Evolutionary conservation across 2,113 vertebrate genomes (phyloP).

Genomic region (Mastomys coucha): DNA sequence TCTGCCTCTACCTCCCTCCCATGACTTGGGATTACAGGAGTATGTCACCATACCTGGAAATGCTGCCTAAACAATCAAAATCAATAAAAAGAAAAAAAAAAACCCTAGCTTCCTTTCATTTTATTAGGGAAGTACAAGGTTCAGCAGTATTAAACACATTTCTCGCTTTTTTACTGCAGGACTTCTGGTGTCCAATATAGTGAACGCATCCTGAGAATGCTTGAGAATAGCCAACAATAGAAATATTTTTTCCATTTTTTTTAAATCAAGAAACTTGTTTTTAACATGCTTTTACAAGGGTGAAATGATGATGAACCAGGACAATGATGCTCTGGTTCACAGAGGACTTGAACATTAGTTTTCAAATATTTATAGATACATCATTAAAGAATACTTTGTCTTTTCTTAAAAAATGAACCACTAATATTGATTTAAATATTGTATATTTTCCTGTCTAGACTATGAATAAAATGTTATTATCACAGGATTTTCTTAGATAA

Average conservation of each 20-base stretch:
- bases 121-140: background rate
- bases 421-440: background rate
- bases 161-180: background rate
- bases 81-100: background rate
- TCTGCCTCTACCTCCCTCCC: background rate
- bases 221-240: background rate
- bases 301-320: background rate
- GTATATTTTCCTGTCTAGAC: background rate
- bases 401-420: background rate
- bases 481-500: slow-evolving; percentile 20
- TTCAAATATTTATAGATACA: slow-evolving; percentile 23
- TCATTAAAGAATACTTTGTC: slow-evolving; percentile 41
- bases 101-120: background rate
- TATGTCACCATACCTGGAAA: background rate
- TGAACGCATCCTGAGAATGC: background rate
- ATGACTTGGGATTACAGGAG: background rate
- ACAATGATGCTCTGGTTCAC: background rate
- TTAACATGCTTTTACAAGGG: background rate
- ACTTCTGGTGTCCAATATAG: background rate
- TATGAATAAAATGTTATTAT: slow-evolving; percentile 40
- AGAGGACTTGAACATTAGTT: slow-evolving; percentile 18
- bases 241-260: slow-evolving; percentile 34
- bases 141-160: background rate
- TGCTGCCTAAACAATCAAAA: background rate
- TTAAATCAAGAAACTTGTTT: background rate